A percentile compares a stretch with the other conserved stretches of the same genome.
These are phyloP conservation scores for Rhinopomastus cyanomelas DNA, from an alignment of 2,113 vertebrate genomes.

Conservation along the genomic window DNA sequence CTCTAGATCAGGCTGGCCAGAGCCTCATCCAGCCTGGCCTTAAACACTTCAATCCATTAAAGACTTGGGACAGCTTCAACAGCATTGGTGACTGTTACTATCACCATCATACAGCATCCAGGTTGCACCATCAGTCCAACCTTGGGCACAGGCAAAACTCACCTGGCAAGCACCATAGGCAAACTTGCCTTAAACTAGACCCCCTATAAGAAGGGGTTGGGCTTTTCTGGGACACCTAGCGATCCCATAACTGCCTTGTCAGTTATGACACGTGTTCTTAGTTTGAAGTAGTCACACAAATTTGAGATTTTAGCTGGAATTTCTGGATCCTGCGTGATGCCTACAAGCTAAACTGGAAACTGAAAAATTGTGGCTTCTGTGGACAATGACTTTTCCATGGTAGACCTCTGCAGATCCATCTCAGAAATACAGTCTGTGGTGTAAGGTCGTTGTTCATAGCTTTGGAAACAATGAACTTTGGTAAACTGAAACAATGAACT, in stretches of 20 bases:
- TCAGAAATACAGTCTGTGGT: not conserved
- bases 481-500: not conserved
- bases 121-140: not conserved
- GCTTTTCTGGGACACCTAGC: not conserved
- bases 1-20: too few species aligned
- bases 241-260: not conserved
- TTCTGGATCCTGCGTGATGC: not conserved
- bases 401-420: not conserved
- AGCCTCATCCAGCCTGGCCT: too few species aligned
- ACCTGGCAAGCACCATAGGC: not conserved
- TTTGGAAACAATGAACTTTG: too few species aligned
- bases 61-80: not conserved
- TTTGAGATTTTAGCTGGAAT: not conserved
- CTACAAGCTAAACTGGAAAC: not conserved
- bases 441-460: not conserved
- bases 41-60: not conserved
- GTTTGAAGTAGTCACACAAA: not conserved
- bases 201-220: not conserved
- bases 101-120: not conserved
- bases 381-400: not conserved
- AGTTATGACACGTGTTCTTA: not conserved
- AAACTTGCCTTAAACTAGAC: not conserved
- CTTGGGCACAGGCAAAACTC: not conserved
- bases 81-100: accelerated
- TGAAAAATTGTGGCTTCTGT: not conserved